Conservation (phyloP, 1,140 invertebrate species). For the Lasioglossum baleicum region DNA sequence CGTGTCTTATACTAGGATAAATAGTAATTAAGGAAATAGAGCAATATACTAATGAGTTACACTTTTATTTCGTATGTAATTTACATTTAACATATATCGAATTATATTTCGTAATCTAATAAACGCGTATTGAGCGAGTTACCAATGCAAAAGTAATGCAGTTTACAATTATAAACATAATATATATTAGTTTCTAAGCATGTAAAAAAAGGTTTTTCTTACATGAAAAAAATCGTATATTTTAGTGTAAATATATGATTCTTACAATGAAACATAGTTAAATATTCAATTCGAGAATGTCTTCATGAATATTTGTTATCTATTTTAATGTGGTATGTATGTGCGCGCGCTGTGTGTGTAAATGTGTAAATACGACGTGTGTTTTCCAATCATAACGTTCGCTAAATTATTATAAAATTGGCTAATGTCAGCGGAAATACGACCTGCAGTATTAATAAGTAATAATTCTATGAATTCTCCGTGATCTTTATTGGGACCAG, state of each 20-base stretch:
- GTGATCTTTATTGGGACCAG: constrained; percentile 23
- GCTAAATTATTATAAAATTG: constrained; percentile 29
- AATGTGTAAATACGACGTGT: background rate
- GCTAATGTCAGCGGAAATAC: background rate
- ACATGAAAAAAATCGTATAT: constrained; percentile 1
- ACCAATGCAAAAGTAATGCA: constrained; percentile 30
- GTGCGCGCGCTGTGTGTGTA: background rate
- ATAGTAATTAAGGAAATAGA: constrained; percentile 3
- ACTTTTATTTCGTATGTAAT: constrained; percentile 18
- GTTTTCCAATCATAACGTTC: background rate
- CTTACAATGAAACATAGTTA: constrained; percentile 1
- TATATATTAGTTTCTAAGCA: background rate
- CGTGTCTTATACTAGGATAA: constrained; percentile 5
- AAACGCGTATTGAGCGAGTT: constrained; percentile 31
- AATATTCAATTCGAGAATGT: constrained; percentile 15
- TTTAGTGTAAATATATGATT: constrained; percentile 30
- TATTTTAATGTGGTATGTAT: constrained; percentile 9
- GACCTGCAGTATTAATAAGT: constrained; percentile 26
- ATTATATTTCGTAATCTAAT: constrained; percentile 30
- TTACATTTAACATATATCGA: background rate
- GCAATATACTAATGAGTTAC: constrained; percentile 1
- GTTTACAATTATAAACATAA: constrained; percentile 18
- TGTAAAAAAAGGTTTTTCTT: constrained; percentile 1
- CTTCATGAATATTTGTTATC: constrained; percentile 16
- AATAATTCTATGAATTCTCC: constrained; percentile 20